A percentile compares a stretch with the other conserved stretches of the same genome.
phyloP scores from a whole-genome alignment of 2,113 vertebrate genomes.

The Antigone vipio region DNA sequence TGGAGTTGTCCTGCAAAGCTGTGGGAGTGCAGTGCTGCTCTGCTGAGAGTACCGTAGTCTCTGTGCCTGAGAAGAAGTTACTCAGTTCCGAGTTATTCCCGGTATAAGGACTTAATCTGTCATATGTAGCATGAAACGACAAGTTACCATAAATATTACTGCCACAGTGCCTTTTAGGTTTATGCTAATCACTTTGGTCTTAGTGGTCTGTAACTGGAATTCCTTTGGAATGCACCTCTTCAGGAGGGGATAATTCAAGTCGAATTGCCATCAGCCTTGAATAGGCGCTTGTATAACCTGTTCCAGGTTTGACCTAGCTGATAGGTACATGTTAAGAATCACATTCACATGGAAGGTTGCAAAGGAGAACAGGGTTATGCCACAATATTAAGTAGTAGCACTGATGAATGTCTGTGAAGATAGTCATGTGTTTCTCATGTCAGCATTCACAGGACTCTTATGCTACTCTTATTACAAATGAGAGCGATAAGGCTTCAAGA shows the following conservation, averaged over 20 bases:
- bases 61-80: background rate
- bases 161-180: background rate
- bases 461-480: background rate
- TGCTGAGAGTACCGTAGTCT: background rate
- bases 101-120: background rate
- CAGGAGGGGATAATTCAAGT: background rate
- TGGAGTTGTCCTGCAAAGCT: background rate
- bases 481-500: background rate
- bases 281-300: background rate
- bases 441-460: background rate
- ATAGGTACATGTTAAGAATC: background rate
- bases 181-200: background rate
- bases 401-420: background rate
- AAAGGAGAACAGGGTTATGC: background rate
- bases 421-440: background rate
- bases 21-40: background rate
- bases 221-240: background rate
- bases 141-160: background rate
- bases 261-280: background rate
- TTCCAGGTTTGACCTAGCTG: background rate
- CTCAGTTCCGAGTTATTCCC: background rate
- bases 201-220: background rate
- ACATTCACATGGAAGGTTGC: accelerated
- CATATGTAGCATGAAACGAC: accelerated
- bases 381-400: background rate